Percentiles rank a stretch among this genome's conserved stretches.
These are phyloP conservation scores for Coptodon bakossiorum DNA, from an alignment of 2,113 vertebrate species.

Conservation along the genomic window DNA sequence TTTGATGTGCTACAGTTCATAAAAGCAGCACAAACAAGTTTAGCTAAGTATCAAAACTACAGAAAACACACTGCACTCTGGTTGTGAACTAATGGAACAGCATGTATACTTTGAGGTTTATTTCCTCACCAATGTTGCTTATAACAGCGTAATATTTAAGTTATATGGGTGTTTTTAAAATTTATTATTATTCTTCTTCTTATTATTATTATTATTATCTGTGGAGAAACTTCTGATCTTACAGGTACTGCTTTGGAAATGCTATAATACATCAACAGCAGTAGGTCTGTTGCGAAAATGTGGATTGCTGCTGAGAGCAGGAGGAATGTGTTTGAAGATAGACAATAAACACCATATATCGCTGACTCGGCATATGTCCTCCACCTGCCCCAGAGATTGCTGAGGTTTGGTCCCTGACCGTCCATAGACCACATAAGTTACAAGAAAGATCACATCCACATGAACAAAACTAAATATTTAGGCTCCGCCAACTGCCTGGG, in stretches of 20 bases:
- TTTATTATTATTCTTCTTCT: neutral
- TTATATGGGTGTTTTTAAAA: neutral
- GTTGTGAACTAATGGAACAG: neutral
- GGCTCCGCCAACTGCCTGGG: neutral
- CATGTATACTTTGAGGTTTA: neutral
- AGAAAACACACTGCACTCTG: neutral
- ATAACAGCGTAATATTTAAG: neutral
- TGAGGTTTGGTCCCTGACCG: neutral
- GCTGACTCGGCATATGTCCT: constrained; percentile 17
- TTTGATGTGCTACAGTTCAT: neutral
- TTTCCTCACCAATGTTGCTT: neutral
- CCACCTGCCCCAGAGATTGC: neutral
- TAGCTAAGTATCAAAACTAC: neutral
- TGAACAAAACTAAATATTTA: neutral
- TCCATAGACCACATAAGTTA: neutral
- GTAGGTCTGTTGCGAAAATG: neutral
- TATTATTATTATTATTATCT: neutral
- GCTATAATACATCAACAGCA: neutral
- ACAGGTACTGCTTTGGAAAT: neutral
- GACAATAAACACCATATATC: constrained; percentile 5
- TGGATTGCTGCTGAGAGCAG: constrained; percentile 20
- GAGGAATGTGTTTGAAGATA: constrained; percentile 9
- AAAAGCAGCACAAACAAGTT: neutral
- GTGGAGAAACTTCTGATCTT: neutral
- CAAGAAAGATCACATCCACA: neutral